phyloP scores from a whole-genome alignment of 2,797 vertebrate species.

The Lophius americanus region DNA sequence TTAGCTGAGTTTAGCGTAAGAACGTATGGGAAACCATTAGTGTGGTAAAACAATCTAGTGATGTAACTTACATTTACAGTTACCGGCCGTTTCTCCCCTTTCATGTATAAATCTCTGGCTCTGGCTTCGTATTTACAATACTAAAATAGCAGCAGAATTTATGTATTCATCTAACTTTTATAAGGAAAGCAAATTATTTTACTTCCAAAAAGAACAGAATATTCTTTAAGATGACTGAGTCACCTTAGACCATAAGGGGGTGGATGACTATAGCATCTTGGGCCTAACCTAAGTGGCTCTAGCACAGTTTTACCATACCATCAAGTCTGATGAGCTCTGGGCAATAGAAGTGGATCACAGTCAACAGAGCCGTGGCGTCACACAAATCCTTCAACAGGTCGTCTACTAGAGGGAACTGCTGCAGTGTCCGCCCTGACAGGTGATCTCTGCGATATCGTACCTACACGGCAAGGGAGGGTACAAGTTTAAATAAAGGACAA shows the following conservation, averaged over 20 bases:
- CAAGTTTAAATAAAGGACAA: background rate
- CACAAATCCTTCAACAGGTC: constrained; percentile 92
- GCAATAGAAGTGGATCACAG: constrained; percentile 95
- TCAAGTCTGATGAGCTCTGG: constrained; percentile 93
- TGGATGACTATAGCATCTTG: background rate
- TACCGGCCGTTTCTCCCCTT: background rate
- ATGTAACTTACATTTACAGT: background rate
- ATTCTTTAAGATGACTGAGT: background rate
- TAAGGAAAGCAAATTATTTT: background rate
- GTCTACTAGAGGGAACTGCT: constrained; percentile 90
- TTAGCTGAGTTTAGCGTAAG: background rate
- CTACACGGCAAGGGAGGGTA: constrained; percentile 66
- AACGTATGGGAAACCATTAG: background rate
- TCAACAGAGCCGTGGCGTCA: constrained; percentile 89
- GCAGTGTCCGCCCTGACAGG: constrained; percentile 86
- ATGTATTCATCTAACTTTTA: background rate
- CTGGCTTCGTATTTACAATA: background rate
- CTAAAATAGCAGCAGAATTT: background rate
- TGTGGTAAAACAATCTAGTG: background rate
- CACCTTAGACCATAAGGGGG: too few relatives aligned
- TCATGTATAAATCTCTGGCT: constrained; percentile 2
- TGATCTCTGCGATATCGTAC: constrained; percentile 95
- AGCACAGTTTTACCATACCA: constrained; percentile 75
- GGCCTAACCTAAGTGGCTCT: background rate
- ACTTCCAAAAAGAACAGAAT: background rate